Percentiles rank a stretch among this genome's conserved stretches.
Conservation (phyloP, 2,888 invertebrate genomes). For the Trypoxylon attenuatum region DNA sequence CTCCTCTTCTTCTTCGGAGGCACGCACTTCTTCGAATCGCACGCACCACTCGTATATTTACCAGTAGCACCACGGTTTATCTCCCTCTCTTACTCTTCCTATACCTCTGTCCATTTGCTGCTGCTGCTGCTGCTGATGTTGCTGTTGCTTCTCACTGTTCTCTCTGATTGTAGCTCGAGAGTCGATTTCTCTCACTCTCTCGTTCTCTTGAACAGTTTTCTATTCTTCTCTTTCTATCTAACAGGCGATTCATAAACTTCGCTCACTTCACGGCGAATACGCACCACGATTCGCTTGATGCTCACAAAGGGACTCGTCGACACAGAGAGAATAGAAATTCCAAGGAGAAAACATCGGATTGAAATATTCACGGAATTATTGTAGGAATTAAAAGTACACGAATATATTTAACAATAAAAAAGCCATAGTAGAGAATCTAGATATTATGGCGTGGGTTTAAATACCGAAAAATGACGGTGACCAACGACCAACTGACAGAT, state of each 20-base stretch:
- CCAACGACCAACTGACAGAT: slow-evolving; percentile 5
- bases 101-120: slow-evolving; percentile 6
- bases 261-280: slow-evolving; percentile 34
- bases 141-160: slow-evolving; percentile 1
- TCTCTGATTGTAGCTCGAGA: slow-evolving; percentile 25
- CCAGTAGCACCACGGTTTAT: slow-evolving; percentile 26
- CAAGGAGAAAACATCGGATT: too few relatives aligned
- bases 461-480: slow-evolving; percentile 10
- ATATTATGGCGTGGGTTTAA: slow-evolving; percentile 11
- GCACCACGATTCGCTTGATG: slow-evolving; percentile 5
- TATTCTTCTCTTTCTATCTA: slow-evolving; percentile 20
- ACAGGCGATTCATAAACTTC: slow-evolving; percentile 35
- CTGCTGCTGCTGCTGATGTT: slow-evolving; percentile 1
- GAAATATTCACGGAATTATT: too few relatives aligned
- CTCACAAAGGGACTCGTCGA: slow-evolving; percentile 5
- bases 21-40: slow-evolving; percentile 36
- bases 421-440: too few relatives aligned
- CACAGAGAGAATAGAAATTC: too few relatives aligned
- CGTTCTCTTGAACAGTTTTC: slow-evolving; percentile 16
- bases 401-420: too few relatives aligned
- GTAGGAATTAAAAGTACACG: too few relatives aligned
- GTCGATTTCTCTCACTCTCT: slow-evolving; percentile 9
- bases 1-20: slow-evolving; percentile 24
- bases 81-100: slow-evolving; percentile 18
- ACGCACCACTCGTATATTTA: slow-evolving; percentile 33